phyloP scores from a whole-genome alignment of 2,797 vertebrate species.

The Sebastiscus tertius region DNA sequence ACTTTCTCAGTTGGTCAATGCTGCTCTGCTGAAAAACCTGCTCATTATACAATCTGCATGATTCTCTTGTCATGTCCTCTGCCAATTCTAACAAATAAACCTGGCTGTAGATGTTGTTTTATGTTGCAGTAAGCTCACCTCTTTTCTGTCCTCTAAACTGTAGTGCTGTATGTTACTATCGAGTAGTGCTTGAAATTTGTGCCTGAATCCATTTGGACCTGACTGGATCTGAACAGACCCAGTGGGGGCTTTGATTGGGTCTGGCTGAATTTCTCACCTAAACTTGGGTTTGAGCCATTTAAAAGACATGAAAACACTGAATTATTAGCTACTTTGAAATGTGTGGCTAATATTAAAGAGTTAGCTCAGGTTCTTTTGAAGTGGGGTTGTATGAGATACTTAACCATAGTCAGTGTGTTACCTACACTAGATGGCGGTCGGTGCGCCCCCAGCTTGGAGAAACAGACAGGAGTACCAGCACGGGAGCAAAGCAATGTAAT shows the following conservation, averaged over 20 bases:
- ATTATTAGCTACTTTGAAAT: background rate
- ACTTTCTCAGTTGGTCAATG: slow-evolving; percentile 40
- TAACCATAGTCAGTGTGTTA: no score
- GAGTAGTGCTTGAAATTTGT: slow-evolving; percentile 48
- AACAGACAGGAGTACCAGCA: no score
- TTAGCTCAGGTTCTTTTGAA: no score
- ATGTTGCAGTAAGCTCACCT: slow-evolving; percentile 42
- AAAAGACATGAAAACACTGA: background rate
- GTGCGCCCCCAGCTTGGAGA: rapidly evolving
- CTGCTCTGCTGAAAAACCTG: slow-evolving; percentile 53
- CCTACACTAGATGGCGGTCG: no score
- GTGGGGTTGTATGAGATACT: no score
- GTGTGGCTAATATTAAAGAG: background rate
- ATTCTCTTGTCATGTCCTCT: slow-evolving; percentile 23
- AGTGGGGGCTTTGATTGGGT: slow-evolving; percentile 23
- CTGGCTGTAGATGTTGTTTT: slow-evolving; percentile 35
- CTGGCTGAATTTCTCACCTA: slow-evolving; percentile 54
- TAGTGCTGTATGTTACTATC: background rate
- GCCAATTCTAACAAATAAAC: slow-evolving; percentile 28
- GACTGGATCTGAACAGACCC: slow-evolving; percentile 36
- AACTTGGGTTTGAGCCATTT: slow-evolving; percentile 44
- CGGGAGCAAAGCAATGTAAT: no score
- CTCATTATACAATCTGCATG: slow-evolving; percentile 55
- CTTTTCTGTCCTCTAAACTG: slow-evolving; percentile 46
- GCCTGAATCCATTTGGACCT: slow-evolving; percentile 45